Base-by-base conservation (phyloP, 2,797 vertebrate genomes). In the Oreochromis mossambicus region DNA sequence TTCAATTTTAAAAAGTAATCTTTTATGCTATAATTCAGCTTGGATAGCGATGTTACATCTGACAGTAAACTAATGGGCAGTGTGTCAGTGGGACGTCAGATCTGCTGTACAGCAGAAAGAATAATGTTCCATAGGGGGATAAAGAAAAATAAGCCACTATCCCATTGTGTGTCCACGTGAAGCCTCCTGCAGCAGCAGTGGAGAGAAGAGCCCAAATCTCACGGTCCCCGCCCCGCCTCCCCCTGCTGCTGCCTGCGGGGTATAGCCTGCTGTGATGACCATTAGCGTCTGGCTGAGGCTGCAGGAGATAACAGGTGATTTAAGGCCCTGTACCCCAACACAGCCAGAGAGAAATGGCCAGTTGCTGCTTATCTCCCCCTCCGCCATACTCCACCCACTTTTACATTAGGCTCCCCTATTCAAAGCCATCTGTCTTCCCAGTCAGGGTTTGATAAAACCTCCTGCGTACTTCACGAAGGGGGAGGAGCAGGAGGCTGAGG, bases 251-350 rank as follows among this genome's bases (percentile, higher is more conserved):
- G 90, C 92, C 89, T 86, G 89, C 91, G 3, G 92, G 88, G 90
- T 91, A 91, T 86, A 81, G 87, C 91, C 85, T 56, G 78, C 91
- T 92, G 94, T 93, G 95, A 96, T 95, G 96, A 95, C 95, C 96
- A 96, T 97, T 96, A 96, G 95, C 89, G 94, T 95, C 92, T 94
- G 94, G 94, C 94, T 95, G 93, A 92, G 94, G 95, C 95, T 92
- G 94, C 88, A 77, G 94, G 95, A 96, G 96, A 96, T 97, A 97
- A 95, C 92, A 83, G 91, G 92, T 97, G 96, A 97, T 97, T 97
- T 96, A 97, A 95, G 93, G 95, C 93, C 91, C 88, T 86, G 91
- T 89, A 93, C 88, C 93, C 83, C 84, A 58, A 92, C 92, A 79
- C 92, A 92, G 93, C 91, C 91, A 94, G 91, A 95, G 94, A 95